phyloP scores from a whole-genome alignment of 1,140 invertebrate genomes.

The Sminthurides bifidus region DNA sequence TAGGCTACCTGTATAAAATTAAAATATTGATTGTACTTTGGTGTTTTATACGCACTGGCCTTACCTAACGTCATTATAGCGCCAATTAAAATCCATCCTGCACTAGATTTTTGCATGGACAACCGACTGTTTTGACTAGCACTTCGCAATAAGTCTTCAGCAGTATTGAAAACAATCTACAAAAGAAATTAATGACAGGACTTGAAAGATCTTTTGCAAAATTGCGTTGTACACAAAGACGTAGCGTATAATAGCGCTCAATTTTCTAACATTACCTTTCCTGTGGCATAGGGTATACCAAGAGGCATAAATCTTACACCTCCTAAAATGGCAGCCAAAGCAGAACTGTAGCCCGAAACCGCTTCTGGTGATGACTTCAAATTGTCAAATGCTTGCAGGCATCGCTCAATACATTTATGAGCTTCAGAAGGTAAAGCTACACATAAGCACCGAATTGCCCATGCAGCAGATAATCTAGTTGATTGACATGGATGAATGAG shows the following conservation, averaged over 20 bases:
- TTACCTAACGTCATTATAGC: slow-evolving; percentile 89
- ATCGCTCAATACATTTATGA: slow-evolving; percentile 48
- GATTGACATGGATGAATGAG: slow-evolving; percentile 86
- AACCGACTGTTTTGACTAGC: slow-evolving; percentile 94
- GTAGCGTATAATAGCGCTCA: not conserved
- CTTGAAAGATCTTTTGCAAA: slow-evolving; percentile 11
- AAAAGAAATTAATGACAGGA: slow-evolving; percentile 22
- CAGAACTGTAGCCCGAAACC: slow-evolving; percentile 84
- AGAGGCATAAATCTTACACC: slow-evolving; percentile 79
- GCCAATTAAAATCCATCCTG: slow-evolving; percentile 93
- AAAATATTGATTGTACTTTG: slow-evolving; percentile 17
- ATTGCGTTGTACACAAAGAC: not conserved
- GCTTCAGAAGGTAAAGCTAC: slow-evolving; percentile 86
- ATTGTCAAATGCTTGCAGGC: slow-evolving; percentile 60
- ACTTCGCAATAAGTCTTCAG: slow-evolving; percentile 88
- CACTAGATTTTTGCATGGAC: slow-evolving; percentile 85
- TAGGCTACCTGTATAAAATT: slow-evolving; percentile 1
- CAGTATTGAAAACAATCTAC: slow-evolving; percentile 86
- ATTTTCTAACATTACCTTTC: slow-evolving; percentile 52
- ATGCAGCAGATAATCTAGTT: slow-evolving; percentile 80
- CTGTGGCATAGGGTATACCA: slow-evolving; percentile 90
- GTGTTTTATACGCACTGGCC: not conserved
- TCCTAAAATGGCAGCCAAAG: slow-evolving; percentile 82
- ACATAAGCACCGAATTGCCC: slow-evolving; percentile 84
- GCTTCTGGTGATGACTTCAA: slow-evolving; percentile 64